A percentile compares a stretch with the other conserved stretches of the same genome.
These are phyloP conservation scores for Alentia gelatinosa DNA, from an alignment of 2,888 invertebrate species.

Conservation along the genomic window DNA sequence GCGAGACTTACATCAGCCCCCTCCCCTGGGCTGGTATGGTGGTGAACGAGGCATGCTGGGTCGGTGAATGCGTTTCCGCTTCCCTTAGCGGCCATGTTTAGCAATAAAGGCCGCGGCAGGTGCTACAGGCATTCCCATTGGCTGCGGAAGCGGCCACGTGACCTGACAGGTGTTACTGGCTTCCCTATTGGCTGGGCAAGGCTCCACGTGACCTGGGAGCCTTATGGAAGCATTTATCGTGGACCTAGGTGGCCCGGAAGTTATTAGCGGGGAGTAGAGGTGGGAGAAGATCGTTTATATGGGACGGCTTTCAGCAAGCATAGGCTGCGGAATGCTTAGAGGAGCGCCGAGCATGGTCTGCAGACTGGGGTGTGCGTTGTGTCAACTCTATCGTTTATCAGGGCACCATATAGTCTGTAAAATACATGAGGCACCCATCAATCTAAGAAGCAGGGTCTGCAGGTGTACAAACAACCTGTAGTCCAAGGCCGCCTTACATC, in stretches of 20 bases:
- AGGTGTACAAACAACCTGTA: too few relatives aligned
- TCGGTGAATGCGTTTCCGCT: not conserved
- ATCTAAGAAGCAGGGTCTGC: too few relatives aligned
- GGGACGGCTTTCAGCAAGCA: not conserved
- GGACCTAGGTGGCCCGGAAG: not conserved
- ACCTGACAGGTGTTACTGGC: not conserved
- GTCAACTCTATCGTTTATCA: not conserved
- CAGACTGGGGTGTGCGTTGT: not conserved
- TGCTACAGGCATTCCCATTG: not conserved
- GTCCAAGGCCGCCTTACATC: too few relatives aligned
- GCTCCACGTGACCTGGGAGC: not conserved
- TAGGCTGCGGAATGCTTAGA: not conserved
- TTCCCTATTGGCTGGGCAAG: not conserved
- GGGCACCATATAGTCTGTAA: not conserved
- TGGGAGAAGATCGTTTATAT: slow-evolving; percentile 16
- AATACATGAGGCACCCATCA: too few relatives aligned
- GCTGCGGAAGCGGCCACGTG: slow-evolving; percentile 25
- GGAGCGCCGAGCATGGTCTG: not conserved
- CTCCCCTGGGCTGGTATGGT: not conserved
- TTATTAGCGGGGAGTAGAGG: not conserved
- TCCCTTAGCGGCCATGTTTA: not conserved
- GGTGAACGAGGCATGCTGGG: not conserved
- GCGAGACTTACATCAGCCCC: not conserved
- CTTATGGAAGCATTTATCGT: not conserved
- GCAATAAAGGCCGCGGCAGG: not conserved